Percentiles rank a stretch among this genome's conserved stretches.
Conservation (phyloP, 2,113 vertebrate genomes). For the Dipodomys ordii region DNA sequence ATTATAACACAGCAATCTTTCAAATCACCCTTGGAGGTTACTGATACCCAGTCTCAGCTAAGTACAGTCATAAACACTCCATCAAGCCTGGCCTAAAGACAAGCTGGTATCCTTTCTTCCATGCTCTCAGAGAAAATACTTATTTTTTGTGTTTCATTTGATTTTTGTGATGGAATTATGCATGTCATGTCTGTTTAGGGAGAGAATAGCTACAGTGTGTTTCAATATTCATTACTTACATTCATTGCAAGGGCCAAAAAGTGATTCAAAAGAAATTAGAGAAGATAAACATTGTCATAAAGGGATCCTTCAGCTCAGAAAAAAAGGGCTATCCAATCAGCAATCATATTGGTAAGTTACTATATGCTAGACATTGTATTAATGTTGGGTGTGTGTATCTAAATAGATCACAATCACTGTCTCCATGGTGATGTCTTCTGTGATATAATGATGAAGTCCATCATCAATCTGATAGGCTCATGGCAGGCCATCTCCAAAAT, state of each 20-base stretch:
- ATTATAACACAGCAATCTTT: neutral
- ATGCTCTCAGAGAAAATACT: neutral
- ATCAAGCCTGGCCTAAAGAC: neutral
- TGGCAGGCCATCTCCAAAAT: neutral
- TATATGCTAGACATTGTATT: neutral
- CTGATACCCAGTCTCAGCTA: neutral
- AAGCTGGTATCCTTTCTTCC: neutral
- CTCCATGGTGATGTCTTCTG: neutral
- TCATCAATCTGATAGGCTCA: neutral
- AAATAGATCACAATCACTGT: neutral
- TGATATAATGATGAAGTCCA: neutral
- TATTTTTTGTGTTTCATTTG: neutral
- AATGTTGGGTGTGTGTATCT: neutral
- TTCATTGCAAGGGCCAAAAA: conserved; percentile 8
- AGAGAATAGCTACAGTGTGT: neutral
- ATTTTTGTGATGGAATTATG: conserved; percentile 3
- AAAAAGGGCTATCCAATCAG: neutral
- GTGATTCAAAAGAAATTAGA: conserved; percentile 29
- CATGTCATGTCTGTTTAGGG: neutral
- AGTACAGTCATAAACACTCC: neutral
- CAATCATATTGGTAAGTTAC: neutral
- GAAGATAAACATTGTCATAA: neutral
- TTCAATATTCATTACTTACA: conserved; percentile 29
- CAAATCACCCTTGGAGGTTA: neutral
- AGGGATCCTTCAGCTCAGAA: neutral